A percentile compares a stretch with the other conserved stretches of the same genome.
phyloP scores from a whole-genome alignment of 2,797 vertebrate genomes.

The Parauchenoglanis punctatus region DNA sequence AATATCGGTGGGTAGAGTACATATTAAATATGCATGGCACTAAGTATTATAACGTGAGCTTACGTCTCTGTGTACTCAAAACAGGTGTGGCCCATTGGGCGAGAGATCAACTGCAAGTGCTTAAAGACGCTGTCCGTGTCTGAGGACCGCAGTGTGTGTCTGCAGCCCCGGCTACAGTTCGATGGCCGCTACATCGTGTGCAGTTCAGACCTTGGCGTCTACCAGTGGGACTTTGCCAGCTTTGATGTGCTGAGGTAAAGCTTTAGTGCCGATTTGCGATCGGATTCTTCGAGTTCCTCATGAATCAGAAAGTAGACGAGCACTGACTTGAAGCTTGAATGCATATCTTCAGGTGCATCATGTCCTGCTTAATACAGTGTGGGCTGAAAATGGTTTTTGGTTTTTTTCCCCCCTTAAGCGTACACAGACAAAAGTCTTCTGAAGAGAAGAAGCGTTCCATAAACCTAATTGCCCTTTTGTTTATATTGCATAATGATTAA shows the following conservation, averaged over 20 bases:
- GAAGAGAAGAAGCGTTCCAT: neutral
- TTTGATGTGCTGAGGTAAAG: slow-evolving; percentile 93
- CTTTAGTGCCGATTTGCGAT: neutral
- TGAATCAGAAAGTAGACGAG: neutral
- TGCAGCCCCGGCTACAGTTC: slow-evolving; percentile 96
- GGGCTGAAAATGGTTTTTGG: neutral
- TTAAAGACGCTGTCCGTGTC: slow-evolving; percentile 94
- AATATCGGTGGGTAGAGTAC: neutral
- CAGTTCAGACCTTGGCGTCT: slow-evolving; percentile 94
- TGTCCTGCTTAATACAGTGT: neutral
- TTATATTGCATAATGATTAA: neutral
- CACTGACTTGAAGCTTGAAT: neutral
- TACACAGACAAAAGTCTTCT: neutral
- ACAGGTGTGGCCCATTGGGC: slow-evolving; percentile 96
- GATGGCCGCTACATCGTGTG: slow-evolving; percentile 95
- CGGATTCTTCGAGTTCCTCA: neutral
- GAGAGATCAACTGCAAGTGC: slow-evolving; percentile 98
- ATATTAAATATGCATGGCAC: neutral
- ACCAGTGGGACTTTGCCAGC: slow-evolving; percentile 98
- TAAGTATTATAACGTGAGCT: neutral
- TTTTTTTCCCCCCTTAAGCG: neutral
- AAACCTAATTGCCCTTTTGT: neutral
- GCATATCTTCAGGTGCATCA: neutral
- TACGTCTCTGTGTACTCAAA: neutral
- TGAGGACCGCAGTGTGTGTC: slow-evolving; percentile 92